phyloP scores from a whole-genome alignment of 2,888 invertebrate genomes.

The Melipona bicolor region DNA sequence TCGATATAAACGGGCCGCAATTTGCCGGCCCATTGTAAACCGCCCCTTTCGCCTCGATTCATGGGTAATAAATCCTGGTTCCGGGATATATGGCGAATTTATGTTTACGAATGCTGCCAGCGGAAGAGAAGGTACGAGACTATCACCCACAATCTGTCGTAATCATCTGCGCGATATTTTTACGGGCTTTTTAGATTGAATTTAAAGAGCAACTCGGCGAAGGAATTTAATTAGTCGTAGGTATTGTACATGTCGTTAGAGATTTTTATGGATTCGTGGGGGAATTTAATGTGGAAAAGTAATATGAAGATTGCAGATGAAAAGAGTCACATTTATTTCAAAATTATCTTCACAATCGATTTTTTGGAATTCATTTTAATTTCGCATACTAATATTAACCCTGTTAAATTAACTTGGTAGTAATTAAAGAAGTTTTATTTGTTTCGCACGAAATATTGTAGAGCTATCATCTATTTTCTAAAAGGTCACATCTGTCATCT shows the following conservation, averaged over 20 bases:
- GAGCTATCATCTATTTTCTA: too few relatives aligned
- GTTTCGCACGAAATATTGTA: too few relatives aligned
- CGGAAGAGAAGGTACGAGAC: conserved; percentile 38
- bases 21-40: conserved; percentile 79
- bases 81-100: conserved; percentile 69
- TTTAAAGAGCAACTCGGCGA: not conserved
- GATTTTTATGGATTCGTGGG: not conserved
- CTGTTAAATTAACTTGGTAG: too few relatives aligned
- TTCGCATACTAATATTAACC: too few relatives aligned
- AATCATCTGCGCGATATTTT: conserved; percentile 2
- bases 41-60: conserved; percentile 69
- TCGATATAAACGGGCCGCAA: conserved; percentile 76
- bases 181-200: not conserved
- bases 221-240: not conserved
- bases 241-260: too few relatives aligned
- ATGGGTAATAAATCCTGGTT: conserved; percentile 75
- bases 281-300: too few relatives aligned
- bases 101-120: conserved; percentile 64
- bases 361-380: too few relatives aligned
- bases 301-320: too few relatives aligned
- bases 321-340: too few relatives aligned
- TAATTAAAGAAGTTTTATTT: too few relatives aligned
- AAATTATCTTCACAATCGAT: too few relatives aligned
- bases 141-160: conserved; percentile 53
- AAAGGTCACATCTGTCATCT: not conserved